Percentiles rank a stretch among this genome's conserved stretches.
Evolutionary conservation across 2,888 invertebrate genomes (phyloP).

Genomic region (Parasteatoda lunata): DNA sequence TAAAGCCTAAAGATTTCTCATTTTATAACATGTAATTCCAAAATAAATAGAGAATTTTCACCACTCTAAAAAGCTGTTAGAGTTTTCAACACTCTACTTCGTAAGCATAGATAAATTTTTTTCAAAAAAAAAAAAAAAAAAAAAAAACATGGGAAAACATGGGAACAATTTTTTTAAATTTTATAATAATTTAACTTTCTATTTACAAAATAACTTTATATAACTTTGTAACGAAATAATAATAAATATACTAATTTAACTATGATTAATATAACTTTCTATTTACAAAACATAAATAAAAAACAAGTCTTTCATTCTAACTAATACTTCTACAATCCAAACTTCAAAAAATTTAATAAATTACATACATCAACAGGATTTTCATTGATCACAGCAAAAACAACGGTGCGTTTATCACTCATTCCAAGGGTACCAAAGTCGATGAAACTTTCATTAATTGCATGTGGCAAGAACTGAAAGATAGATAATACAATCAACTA

Average conservation of each 20-base stretch:
- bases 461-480: slow-evolving; percentile 76
- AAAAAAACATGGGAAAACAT: too few relatives aligned
- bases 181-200: too few relatives aligned
- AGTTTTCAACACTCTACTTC: too few relatives aligned
- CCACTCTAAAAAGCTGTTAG: too few relatives aligned
- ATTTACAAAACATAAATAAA: neutral
- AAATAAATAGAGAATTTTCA: too few relatives aligned
- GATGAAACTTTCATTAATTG: slow-evolving; percentile 72
- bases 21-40: too few relatives aligned
- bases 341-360: neutral
- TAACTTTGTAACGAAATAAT: neutral
- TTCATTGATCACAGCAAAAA: slow-evolving; percentile 83
- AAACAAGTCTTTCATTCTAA: neutral
- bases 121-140: too few relatives aligned
- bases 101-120: too few relatives aligned
- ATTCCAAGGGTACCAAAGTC: slow-evolving; percentile 78
- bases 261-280: neutral
- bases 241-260: neutral
- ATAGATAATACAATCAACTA: slow-evolving; percentile 15
- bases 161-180: too few relatives aligned
- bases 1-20: too few relatives aligned
- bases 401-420: slow-evolving; percentile 80
- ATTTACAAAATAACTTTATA: neutral
- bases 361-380: slow-evolving; percentile 83
- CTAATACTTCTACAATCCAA: neutral